phyloP scores from a whole-genome alignment of 2,113 vertebrate species.

The Plotosus lineatus region DNA sequence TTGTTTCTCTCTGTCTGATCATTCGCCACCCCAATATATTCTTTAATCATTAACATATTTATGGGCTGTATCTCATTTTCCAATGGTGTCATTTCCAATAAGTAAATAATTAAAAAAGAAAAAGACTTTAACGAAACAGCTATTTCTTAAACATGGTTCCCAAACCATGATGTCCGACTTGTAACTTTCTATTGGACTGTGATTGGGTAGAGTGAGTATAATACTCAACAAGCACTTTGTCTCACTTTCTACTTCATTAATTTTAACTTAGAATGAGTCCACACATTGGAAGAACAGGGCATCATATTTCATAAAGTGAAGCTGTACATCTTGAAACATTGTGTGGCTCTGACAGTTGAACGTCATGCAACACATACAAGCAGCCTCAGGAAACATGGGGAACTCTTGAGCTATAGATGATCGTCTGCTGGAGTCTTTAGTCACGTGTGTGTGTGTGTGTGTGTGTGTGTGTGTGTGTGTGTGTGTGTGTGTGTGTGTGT shows the following conservation, averaged over 20 bases:
- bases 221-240: background rate
- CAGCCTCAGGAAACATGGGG: conserved; percentile 49
- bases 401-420: conserved; percentile 51
- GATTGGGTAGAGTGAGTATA: background rate
- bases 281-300: background rate
- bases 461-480: conserved; percentile 5
- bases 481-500: conserved; percentile 18
- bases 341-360: conserved; percentile 1
- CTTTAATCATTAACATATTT: background rate
- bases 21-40: background rate
- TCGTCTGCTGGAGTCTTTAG: conserved; percentile 36
- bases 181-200: background rate
- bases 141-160: background rate
- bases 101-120: background rate
- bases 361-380: conserved; percentile 18
- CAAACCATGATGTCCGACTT: background rate
- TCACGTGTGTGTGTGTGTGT: conserved; percentile 33
- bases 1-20: background rate
- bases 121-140: background rate
- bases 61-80: background rate
- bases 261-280: background rate
- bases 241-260: background rate
- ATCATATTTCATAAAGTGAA: conserved; percentile 5
- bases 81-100: background rate
- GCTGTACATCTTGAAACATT: background rate